Conservation (phyloP, 2,113 vertebrate genomes). For the Psilopogon haemacephalus region DNA sequence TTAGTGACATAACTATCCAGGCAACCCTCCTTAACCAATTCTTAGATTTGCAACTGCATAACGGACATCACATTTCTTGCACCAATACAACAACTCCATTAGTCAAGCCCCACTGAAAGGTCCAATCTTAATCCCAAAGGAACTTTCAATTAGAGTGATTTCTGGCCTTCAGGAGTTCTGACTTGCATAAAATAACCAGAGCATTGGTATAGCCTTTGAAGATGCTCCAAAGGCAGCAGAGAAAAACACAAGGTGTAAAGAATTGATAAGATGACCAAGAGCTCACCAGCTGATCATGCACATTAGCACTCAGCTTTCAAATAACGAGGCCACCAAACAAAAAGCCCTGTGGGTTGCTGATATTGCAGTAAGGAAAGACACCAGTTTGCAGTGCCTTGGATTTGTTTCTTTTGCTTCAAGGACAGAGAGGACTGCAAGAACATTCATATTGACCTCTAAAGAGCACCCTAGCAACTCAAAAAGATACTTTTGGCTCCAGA, state of each 20-base stretch:
- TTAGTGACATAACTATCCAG: neutral
- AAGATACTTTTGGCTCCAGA: neutral
- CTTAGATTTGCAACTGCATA: neutral
- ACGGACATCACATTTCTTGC: neutral
- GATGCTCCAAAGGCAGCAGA: neutral
- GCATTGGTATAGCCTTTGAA: neutral
- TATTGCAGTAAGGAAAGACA: neutral
- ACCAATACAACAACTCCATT: neutral
- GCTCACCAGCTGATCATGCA: neutral
- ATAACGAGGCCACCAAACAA: neutral
- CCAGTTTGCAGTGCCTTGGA: neutral
- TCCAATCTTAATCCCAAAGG: neutral
- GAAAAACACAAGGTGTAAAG: neutral
- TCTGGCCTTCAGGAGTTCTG: neutral
- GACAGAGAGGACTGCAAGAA: neutral
- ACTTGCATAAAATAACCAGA: neutral
- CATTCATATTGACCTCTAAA: neutral
- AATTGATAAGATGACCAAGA: neutral
- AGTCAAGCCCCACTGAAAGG: rapidly evolving
- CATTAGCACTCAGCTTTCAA: neutral
- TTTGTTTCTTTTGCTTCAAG: neutral
- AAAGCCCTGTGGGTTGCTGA: neutral
- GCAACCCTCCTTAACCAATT: neutral
- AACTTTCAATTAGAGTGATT: neutral
- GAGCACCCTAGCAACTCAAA: neutral